Evolutionary conservation across 2,797 vertebrate species (phyloP).

Genomic region (Rhincodon typus): DNA sequence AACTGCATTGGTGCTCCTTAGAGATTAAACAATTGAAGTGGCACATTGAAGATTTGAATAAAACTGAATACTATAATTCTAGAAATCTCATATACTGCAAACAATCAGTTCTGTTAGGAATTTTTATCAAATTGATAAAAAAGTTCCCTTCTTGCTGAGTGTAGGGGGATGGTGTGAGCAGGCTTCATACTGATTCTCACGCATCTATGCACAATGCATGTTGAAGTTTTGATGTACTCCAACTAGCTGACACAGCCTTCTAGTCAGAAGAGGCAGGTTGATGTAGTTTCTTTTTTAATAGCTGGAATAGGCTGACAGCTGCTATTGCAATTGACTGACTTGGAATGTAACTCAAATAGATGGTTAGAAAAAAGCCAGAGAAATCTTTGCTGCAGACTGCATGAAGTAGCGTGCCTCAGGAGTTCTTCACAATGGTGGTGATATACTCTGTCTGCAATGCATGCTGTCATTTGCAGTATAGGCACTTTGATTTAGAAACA

Average conservation of each 20-base stretch:
- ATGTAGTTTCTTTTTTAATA: not conserved
- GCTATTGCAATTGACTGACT: conserved; percentile 33
- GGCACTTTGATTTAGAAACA: not conserved
- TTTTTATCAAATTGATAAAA: not conserved
- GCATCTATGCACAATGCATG: conserved; percentile 5
- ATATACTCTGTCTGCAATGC: not conserved
- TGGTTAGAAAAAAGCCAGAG: conserved; percentile 1
- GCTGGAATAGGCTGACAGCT: conserved; percentile 29
- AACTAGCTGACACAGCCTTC: conserved; percentile 26
- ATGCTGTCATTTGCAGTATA: not conserved
- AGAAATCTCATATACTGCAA: not conserved
- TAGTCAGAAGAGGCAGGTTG: conserved; percentile 23
- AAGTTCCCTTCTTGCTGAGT: not conserved
- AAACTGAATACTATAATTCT: not conserved
- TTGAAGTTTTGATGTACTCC: conserved; percentile 34
- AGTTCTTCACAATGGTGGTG: not conserved
- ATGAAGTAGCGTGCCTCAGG: not conserved
- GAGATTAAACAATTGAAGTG: not conserved
- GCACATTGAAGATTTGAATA: not conserved
- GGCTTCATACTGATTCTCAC: not conserved
- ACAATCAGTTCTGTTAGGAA: no score
- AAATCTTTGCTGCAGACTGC: not conserved
- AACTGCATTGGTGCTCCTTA: not conserved
- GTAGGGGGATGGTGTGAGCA: not conserved
- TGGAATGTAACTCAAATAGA: conserved; percentile 10